Evolutionary conservation across 1,140 invertebrate species (phyloP).

Genomic region (Anthonomus grandis): DNA sequence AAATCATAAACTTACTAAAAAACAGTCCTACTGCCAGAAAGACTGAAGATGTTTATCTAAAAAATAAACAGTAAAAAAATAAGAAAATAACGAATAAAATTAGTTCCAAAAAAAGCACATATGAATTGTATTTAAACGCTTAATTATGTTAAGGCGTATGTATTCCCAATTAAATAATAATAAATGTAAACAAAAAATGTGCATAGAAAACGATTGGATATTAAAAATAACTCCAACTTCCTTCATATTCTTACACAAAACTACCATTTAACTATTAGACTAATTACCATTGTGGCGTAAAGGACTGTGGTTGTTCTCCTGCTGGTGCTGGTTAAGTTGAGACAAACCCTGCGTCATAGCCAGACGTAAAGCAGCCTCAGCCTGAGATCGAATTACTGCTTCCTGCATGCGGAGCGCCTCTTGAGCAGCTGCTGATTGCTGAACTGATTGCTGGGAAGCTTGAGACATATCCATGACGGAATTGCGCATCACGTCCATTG

Average conservation of each 20-base stretch:
- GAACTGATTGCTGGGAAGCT: slow-evolving; percentile 30
- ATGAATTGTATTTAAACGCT: neutral
- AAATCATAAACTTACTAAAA: slow-evolving; percentile 8
- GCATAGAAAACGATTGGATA: neutral
- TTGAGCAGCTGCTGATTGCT: slow-evolving; percentile 59
- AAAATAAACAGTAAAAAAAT: slow-evolving; percentile 15
- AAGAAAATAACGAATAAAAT: slow-evolving; percentile 12
- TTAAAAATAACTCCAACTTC: neutral
- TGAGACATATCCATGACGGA: slow-evolving; percentile 32
- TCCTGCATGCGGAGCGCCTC: slow-evolving; percentile 71
- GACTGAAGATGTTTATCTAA: slow-evolving; percentile 25
- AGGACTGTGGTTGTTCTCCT: slow-evolving; percentile 42
- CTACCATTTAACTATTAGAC: neutral
- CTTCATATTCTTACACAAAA: too few relatives aligned
- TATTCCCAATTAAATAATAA: slow-evolving; percentile 6
- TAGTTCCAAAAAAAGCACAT: neutral
- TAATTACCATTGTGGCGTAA: slow-evolving; percentile 45
- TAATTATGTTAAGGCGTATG: neutral
- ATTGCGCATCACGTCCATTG: slow-evolving; percentile 46
- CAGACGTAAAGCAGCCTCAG: slow-evolving; percentile 74
- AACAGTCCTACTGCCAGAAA: slow-evolving; percentile 23
- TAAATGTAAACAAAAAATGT: neutral
- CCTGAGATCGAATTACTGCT: slow-evolving; percentile 75
- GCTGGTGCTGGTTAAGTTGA: slow-evolving; percentile 49
- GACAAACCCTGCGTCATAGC: slow-evolving; percentile 64